Percentiles rank a stretch among this genome's conserved stretches.
phyloP scores from a whole-genome alignment of 2,113 vertebrate species.

The Callospermophilus lateralis region DNA sequence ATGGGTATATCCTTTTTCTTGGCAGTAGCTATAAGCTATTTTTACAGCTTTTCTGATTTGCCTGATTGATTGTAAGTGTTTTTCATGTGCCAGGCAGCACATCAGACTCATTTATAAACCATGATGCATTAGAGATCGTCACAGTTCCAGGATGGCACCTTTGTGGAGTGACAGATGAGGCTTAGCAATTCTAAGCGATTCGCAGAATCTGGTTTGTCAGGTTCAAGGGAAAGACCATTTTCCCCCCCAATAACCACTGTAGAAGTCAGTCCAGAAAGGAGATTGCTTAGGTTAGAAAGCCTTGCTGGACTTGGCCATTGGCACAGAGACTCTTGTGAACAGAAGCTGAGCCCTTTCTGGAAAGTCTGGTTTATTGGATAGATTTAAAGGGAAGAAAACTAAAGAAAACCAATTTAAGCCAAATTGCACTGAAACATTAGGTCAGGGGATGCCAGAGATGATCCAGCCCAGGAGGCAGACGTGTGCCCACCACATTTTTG shows the following conservation, averaged over 20 bases:
- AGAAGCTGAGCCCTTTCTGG: neutral
- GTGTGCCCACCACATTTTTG: fast-evolving
- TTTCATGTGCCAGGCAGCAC: conserved; percentile 52
- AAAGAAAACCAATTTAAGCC: conserved; percentile 4
- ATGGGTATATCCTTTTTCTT: conserved; percentile 44
- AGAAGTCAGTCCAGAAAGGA: neutral
- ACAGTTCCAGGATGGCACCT: conserved; percentile 32
- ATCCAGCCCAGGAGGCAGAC: neutral
- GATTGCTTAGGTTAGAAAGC: conserved; percentile 23
- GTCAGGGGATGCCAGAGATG: neutral
- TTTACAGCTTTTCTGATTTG: conserved; percentile 70
- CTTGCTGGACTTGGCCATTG: neutral
- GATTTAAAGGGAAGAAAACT: neutral
- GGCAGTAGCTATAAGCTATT: conserved; percentile 50
- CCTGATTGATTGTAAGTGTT: conserved; percentile 69
- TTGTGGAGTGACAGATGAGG: conserved; percentile 61
- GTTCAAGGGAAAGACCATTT: conserved; percentile 8
- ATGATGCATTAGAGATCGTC: conserved; percentile 60
- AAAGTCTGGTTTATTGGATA: neutral
- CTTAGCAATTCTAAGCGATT: conserved; percentile 36
- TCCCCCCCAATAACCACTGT: neutral
- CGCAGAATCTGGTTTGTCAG: neutral
- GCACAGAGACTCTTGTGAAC: neutral
- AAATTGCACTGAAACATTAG: neutral
- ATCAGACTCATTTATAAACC: conserved; percentile 61